phyloP scores from a whole-genome alignment of 2,797 vertebrate species.

The Cuniculus paca region DNA sequence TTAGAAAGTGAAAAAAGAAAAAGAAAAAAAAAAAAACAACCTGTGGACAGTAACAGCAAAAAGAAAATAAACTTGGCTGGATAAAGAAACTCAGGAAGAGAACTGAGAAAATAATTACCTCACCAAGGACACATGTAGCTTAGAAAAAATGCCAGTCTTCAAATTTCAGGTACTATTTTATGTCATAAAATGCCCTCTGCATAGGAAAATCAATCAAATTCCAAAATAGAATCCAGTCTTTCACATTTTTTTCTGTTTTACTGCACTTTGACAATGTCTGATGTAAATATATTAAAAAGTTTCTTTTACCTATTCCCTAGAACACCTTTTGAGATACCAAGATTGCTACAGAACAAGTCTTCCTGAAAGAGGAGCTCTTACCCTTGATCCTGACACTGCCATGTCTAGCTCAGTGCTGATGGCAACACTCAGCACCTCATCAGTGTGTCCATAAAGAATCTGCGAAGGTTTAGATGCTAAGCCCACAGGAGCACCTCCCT shows the following conservation, averaged over 20 bases:
- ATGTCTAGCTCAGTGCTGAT: slow-evolving; percentile 98
- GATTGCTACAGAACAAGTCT: slow-evolving; percentile 14
- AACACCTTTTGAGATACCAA: slow-evolving; percentile 51
- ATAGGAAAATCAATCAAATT: background rate
- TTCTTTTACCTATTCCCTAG: background rate
- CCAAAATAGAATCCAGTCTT: slow-evolving; percentile 11
- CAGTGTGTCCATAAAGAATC: slow-evolving; percentile 96
- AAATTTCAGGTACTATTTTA: slow-evolving; percentile 62
- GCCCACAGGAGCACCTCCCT: slow-evolving; percentile 95
- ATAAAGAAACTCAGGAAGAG: slow-evolving; percentile 28
- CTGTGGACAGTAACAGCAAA: background rate
- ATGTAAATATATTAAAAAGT: slow-evolving; percentile 21
- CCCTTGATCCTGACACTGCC: slow-evolving; percentile 96
- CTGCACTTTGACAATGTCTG: slow-evolving; percentile 44
- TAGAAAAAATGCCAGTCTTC: slow-evolving; percentile 46
- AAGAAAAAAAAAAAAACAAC: background rate
- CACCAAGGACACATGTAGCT: background rate
- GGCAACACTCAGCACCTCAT: slow-evolving; percentile 94
- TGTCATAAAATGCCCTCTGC: background rate
- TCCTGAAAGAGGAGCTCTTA: slow-evolving; percentile 85
- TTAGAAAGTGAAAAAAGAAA: slow-evolving; percentile 27
- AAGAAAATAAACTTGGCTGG: background rate
- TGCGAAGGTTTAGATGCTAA: slow-evolving; percentile 95
- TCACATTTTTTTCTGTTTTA: slow-evolving; percentile 33
- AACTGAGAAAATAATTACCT: slow-evolving; percentile 28